phyloP scores from a whole-genome alignment of 2,113 vertebrate species.

The Urocynchramus pylzowi region DNA sequence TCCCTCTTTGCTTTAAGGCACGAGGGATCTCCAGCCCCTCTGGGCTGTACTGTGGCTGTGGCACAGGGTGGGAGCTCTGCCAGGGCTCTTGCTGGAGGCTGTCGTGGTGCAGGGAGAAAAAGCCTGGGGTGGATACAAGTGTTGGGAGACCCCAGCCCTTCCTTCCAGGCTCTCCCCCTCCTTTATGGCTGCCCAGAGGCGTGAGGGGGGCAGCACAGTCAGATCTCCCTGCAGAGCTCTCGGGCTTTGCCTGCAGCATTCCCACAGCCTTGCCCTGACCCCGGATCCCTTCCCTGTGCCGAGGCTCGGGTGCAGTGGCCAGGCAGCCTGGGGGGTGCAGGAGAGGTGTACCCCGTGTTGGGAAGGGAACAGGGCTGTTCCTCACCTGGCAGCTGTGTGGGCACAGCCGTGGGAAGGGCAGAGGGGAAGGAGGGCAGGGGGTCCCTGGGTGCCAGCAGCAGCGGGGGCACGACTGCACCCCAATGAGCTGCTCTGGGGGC shows the following conservation, averaged over 20 bases:
- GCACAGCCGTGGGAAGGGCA: not conserved
- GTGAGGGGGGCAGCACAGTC: accelerated
- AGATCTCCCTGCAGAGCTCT: not conserved
- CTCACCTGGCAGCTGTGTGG: not conserved
- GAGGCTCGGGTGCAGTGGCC: not conserved
- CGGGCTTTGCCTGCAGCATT: accelerated
- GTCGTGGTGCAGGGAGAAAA: not conserved
- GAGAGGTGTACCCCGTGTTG: not conserved
- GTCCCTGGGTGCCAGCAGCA: not conserved
- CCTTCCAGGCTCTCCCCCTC: not conserved
- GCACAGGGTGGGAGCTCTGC: not conserved
- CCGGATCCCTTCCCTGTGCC: accelerated
- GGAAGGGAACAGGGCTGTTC: not conserved
- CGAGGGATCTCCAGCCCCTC: accelerated
- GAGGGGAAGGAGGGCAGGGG: not conserved
- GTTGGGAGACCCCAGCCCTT: not conserved
- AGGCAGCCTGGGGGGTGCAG: not conserved
- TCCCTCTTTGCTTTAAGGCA: not conserved
- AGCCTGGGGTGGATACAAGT: accelerated
- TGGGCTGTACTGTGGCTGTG: accelerated
- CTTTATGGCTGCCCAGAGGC: not conserved
- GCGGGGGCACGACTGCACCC: not conserved
- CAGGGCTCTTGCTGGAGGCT: not conserved
- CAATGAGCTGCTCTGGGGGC: not conserved
- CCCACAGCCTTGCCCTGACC: accelerated